Base-by-base conservation (phyloP, 1,140 invertebrate genomes). In the Eriocheir sinensis region DNA sequence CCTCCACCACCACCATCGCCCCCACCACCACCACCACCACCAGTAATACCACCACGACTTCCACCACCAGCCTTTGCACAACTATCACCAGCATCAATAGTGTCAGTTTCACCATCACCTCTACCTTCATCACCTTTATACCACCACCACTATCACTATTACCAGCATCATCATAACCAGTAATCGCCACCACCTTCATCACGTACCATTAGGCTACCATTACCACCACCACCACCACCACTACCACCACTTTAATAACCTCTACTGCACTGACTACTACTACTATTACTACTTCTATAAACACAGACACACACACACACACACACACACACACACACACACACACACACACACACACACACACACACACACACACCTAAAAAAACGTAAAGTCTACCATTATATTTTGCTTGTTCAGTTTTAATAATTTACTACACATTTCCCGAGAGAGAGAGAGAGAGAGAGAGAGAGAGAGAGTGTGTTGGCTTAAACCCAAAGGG, bases 241-340 rank as follows among this genome's bases (percentile, higher is more conserved):
- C 83, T 17, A 86, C 21, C 21, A 34, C 34, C 40, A 27, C 83
- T 21, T 30, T 36, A 0, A 86, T 86, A 0, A 86, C n/a, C 32
- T 36, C 6, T 27, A 30, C 9, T 8, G 80, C 30, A n/a, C 30
- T 83, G 15, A 72, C n/a, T 72, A 27, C 21, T 81, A 27, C n/a
- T n/a, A n/a, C n/a, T n/a, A n/a, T n/a, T n/a, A n/a, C n/a, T n/a
- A n/a, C n/a, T n/a, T n/a, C n/a, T n/a, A n/a, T n/a, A n/a, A n/a
- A 72, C 12, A 72, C 27, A 72, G 53, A 72, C 12, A 27, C 27
- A 72, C 53, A 72, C 53, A 72, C 53, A 72, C 53, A 72, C 53
- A 72, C 53, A 72, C 53, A 72, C 53, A 72, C 53, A 72, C 53
- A 72, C 53, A 72, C 53, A 72, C 53, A 72, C 53, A 72, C 53